phyloP scores from a whole-genome alignment of 2,113 vertebrate genomes.

The Pantherophis guttatus region DNA sequence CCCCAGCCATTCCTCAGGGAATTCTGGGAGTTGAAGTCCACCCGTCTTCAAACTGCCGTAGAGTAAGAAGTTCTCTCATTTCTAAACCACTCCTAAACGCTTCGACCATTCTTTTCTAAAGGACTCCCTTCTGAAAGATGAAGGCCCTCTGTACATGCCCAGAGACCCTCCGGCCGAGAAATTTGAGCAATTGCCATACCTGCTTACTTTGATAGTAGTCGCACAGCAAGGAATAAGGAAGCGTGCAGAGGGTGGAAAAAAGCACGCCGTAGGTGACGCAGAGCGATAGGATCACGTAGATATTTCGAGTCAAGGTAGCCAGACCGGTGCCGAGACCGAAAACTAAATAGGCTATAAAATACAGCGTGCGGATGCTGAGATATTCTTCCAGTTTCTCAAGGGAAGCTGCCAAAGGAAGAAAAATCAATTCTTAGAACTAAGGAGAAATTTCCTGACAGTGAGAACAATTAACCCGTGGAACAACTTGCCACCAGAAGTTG shows the following conservation, averaged over 20 bases:
- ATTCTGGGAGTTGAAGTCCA: background rate
- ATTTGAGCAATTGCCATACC: conserved; percentile 64
- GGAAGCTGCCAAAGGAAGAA: conserved; percentile 70
- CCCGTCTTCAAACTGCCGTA: background rate
- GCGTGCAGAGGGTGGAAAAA: conserved; percentile 94
- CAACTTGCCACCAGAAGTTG: too few relatives aligned
- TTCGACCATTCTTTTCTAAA: background rate
- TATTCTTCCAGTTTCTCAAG: conserved; percentile 93
- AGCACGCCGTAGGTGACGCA: conserved; percentile 91
- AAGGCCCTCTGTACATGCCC: background rate
- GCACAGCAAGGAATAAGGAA: conserved; percentile 96
- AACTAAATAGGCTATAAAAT: conserved; percentile 92
- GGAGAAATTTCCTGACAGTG: too few relatives aligned
- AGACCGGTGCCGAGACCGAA: conserved; percentile 94
- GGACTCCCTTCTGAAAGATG: background rate
- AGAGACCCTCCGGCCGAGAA: background rate
- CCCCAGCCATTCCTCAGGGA: background rate
- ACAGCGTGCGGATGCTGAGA: conserved; percentile 89
- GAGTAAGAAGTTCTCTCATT: background rate
- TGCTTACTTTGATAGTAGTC: conserved; percentile 97
- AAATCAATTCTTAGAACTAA: too few relatives aligned
- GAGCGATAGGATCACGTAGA: conserved; percentile 90
- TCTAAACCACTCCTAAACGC: background rate
- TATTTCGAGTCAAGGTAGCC: conserved; percentile 88
- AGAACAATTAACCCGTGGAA: too few relatives aligned